A percentile compares a stretch with the other conserved stretches of the same genome.
phyloP scores from a whole-genome alignment of 2,113 vertebrate species.

The Lepus timidus region DNA sequence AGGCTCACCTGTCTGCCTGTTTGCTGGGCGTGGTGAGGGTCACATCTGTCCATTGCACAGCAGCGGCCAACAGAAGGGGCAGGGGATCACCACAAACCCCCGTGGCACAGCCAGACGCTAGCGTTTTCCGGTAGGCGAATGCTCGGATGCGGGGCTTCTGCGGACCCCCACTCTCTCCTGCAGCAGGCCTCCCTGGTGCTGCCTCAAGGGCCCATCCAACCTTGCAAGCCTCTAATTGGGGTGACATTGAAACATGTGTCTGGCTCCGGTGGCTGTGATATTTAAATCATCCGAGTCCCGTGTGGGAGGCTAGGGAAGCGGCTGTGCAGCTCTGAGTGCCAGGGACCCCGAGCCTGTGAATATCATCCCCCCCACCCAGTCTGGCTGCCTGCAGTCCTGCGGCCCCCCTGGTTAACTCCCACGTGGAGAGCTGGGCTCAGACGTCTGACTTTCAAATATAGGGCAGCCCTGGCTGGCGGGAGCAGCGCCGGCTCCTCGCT shows the following conservation, averaged over 20 bases:
- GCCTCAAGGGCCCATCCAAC: slow-evolving; percentile 50
- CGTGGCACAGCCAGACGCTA: not conserved
- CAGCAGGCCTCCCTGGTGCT: not conserved
- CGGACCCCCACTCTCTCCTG: not conserved
- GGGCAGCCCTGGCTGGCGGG: slow-evolving; percentile 61
- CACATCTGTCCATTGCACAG: not conserved
- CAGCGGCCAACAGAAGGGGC: not conserved
- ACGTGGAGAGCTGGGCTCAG: slow-evolving; percentile 16
- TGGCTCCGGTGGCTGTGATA: slow-evolving; percentile 67
- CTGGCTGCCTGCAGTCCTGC: slow-evolving; percentile 25
- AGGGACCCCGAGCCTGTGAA: not conserved
- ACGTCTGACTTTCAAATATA: slow-evolving; percentile 77
- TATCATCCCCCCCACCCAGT: not conserved
- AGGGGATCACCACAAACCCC: not conserved
- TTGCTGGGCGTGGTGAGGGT: not conserved
- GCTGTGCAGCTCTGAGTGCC: not conserved
- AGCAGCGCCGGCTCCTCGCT: slow-evolving; percentile 56
- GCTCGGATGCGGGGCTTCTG: not conserved
- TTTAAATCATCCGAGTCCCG: slow-evolving; percentile 70
- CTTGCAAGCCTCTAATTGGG: slow-evolving; percentile 54
- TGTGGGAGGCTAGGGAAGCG: not conserved
- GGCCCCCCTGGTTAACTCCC: slow-evolving; percentile 40
- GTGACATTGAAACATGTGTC: slow-evolving; percentile 75
- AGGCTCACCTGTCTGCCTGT: not conserved
- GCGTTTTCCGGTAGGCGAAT: not conserved